These are phyloP conservation scores for Caenorhabditis brenneri DNA, from an alignment of 1,140 invertebrate species.

Conservation along the genomic window DNA sequence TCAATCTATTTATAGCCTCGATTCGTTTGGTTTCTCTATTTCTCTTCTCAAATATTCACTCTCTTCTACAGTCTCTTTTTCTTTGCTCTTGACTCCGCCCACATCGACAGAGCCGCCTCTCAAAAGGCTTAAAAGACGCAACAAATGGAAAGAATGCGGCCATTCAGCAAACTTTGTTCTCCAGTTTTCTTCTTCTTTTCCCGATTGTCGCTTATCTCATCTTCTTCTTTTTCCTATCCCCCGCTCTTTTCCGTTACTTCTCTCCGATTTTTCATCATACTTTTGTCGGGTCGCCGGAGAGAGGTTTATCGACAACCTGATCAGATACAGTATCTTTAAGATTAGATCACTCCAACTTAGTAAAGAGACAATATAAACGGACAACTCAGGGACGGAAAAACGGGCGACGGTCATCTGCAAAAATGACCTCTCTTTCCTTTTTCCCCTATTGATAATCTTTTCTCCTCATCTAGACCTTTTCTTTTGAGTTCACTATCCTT, in stretches of 20 bases:
- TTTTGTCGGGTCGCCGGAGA: not conserved
- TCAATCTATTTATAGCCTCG: not conserved
- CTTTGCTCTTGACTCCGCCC: not conserved
- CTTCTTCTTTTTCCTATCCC: not conserved
- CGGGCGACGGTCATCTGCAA: not conserved
- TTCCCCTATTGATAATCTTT: conserved; percentile 17
- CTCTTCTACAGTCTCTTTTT: too few relatives aligned
- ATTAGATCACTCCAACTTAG: not conserved
- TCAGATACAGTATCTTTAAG: conserved; percentile 23
- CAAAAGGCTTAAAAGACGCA: conserved; percentile 22
- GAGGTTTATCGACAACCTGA: conserved; percentile 1
- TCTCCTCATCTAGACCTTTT: conserved; percentile 37
- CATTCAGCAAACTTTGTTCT: conserved; percentile 28
- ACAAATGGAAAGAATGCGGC: conserved; percentile 1
- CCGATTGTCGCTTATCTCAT: too few relatives aligned
- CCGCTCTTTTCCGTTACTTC: not conserved
- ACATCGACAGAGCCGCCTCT: not conserved
- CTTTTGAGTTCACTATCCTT: not conserved
- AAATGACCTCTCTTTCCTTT: not conserved
- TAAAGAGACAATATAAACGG: not conserved
- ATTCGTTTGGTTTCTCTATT: not conserved
- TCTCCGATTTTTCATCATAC: conserved; percentile 1
- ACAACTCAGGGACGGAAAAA: not conserved
- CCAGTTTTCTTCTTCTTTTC: too few relatives aligned
- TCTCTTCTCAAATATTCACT: not conserved